Base-by-base conservation (phyloP, 1,140 invertebrate genomes). In the Drosophila tropicalis region DNA sequence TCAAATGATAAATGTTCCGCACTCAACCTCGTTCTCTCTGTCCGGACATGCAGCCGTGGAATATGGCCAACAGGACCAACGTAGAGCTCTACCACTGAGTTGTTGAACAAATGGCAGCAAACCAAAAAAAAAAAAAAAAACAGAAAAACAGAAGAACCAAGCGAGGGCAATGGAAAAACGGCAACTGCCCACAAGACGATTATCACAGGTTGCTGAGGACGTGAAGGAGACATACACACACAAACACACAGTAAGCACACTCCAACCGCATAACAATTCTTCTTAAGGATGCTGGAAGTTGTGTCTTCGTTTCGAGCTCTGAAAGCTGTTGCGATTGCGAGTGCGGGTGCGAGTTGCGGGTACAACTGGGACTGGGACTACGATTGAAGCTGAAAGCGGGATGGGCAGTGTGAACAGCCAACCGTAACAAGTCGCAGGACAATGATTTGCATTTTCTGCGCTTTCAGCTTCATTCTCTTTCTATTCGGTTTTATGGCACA, bases 1-100 rank as follows among this genome's bases (percentile, higher is more conserved):
- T 82, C 74, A 82, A 82, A 82, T 82, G 79, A 81, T 78, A 82
- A 81, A 82, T 82, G 80, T 70, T 81, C 64, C 67, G 56, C 67
- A 81, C 62, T 69, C 64, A 19, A 41, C 34, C 41, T 29, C 39
- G 29, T 34, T 51, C 32, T 54, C 10, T 54, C 10, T 51, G 34
- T 17, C 56, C 39, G 40, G 40, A 56, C 32, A 58, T 39, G 58
- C n/a, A 17, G 34, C 34, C 29, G 29, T 29, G 29, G 29, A 29
- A 36, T 36, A 5, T 13, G 10, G 25, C 25, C 39, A 29, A 29
- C 15, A 66, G 36, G 19, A 7, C 34, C 22, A 56, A 5, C 55
- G 19, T 32, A 36, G 58, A 39, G 54, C 69, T 60, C 55, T 36
- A 22, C 56, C 40, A 39, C 51, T 64, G 41, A 74, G 63, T 65